These are phyloP conservation scores for Andrena flavipes DNA, from an alignment of 2,888 invertebrate species.

Conservation along the genomic window DNA sequence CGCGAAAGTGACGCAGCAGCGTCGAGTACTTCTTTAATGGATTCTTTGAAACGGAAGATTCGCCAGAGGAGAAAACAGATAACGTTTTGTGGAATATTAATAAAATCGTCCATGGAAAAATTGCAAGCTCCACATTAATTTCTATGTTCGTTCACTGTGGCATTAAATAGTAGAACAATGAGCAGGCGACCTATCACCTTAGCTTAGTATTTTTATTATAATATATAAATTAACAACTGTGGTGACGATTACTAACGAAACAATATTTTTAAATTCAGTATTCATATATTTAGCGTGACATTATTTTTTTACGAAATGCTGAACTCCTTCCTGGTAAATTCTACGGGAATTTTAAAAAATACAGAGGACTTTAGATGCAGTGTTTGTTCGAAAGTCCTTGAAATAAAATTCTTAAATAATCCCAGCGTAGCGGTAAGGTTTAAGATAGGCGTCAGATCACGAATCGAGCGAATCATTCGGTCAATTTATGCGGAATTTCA, in stretches of 20 bases:
- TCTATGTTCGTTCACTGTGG: background rate
- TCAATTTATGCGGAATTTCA: conserved; percentile 4
- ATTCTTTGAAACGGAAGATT: background rate
- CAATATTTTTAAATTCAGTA: background rate
- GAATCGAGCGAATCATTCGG: background rate
- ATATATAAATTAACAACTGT: too few relatives aligned
- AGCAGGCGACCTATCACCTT: too few relatives aligned
- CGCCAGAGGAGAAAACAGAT: background rate
- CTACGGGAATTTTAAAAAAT: background rate
- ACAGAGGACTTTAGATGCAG: background rate
- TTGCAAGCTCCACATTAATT: background rate
- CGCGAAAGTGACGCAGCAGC: background rate
- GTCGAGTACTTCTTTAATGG: conserved; percentile 6
- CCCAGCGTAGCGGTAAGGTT: background rate
- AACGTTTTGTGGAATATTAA: background rate
- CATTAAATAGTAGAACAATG: background rate
- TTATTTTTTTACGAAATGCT: background rate
- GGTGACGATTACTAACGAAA: too few relatives aligned
- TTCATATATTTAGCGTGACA: background rate
- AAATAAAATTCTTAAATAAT: background rate
- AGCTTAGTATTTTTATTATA: too few relatives aligned
- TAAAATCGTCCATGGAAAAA: background rate
- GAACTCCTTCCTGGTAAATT: background rate
- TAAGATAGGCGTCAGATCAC: background rate
- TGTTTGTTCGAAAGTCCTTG: background rate